phyloP scores from a whole-genome alignment of 2,888 invertebrate genomes.

The Antitype chi region DNA sequence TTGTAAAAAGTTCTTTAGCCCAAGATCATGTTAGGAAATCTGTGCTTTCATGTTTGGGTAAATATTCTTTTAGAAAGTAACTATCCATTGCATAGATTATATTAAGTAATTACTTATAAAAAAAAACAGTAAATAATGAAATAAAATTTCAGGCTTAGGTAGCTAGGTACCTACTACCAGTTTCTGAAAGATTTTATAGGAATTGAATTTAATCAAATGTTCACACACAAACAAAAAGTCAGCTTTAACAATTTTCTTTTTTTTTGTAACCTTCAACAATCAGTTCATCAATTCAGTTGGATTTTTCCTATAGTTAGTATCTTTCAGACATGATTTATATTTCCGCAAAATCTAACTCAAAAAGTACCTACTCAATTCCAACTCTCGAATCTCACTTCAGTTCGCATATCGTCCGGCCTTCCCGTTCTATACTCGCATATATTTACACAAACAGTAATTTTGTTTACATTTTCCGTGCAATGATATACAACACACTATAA shows the following conservation, averaged over 20 bases:
- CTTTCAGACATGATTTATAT: not conserved
- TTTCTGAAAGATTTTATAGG: not conserved
- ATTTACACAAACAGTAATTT: slow-evolving; percentile 81
- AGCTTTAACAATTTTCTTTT: not conserved
- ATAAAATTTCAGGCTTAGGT: not conserved
- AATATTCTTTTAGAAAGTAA: not conserved
- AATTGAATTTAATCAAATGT: not conserved
- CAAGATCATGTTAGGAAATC: not conserved
- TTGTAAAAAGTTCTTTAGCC: not conserved
- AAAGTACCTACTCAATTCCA: slow-evolving; percentile 16
- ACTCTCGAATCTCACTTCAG: slow-evolving; percentile 43
- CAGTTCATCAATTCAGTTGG: not conserved
- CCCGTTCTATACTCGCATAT: slow-evolving; percentile 63
- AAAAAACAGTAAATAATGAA: not conserved
- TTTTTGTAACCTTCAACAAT: not conserved
- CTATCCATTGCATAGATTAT: not conserved
- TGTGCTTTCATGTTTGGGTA: not conserved
- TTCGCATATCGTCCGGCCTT: slow-evolving; percentile 65
- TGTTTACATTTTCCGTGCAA: slow-evolving; percentile 82
- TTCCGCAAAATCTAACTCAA: not conserved
- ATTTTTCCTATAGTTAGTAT: not conserved
- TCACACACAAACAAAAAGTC: too few relatives aligned
- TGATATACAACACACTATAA: slow-evolving; percentile 78
- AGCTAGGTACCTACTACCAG: not conserved
- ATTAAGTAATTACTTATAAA: not conserved